Evolutionary conservation across 2,113 vertebrate species (phyloP), one percentile per base, ranked within the genome.

Genomic region (Delphinus delphis): DNA sequence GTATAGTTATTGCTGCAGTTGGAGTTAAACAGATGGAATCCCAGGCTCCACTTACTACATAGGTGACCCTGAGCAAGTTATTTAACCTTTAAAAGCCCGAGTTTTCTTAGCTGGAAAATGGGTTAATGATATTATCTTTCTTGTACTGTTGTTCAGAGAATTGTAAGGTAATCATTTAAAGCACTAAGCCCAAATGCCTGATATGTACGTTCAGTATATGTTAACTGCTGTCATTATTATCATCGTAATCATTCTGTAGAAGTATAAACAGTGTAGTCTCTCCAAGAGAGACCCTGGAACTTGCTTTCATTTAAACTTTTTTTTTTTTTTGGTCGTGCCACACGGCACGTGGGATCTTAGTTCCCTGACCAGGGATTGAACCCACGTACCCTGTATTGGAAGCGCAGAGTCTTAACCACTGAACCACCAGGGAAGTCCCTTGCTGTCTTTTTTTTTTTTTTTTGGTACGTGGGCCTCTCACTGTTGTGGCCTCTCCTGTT

Each of bases 31-130:
- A 84, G 63, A 38, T 88, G 50, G 62, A 87, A 13, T 63, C 62
- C 38, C 50, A 93, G 81, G 31, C 50, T 90, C 58, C 10, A 23
- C 14, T 53, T 62, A 55, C 67, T 50, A 3, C 21, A 38, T 38
- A 67, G 55, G 4, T 60, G 36, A 79, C 28, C 33, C 28, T 84
- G 62, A 55, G 41, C 58, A 88, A 94, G 50, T 92, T 73, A 82
- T 23, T 60, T 79, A 93, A 31, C 26, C 20, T 86, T 86, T 93
- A 71, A 76, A 80, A 92, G 21, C 15, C 25, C 12, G 9, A 36
- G 44, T 76, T 85, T 89, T 89, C 73, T 82, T 92, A 95, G 31
- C 41, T 92, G 21, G 68, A 77, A 92, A 70, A 76, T 68, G 53
- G 74, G 44, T 71, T 89, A 94, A 63, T 44, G 77, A 44, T 65